A percentile compares a stretch with the other conserved stretches of the same genome.
Conservation (phyloP, 2,888 invertebrate species). For the Metalampra italica region DNA sequence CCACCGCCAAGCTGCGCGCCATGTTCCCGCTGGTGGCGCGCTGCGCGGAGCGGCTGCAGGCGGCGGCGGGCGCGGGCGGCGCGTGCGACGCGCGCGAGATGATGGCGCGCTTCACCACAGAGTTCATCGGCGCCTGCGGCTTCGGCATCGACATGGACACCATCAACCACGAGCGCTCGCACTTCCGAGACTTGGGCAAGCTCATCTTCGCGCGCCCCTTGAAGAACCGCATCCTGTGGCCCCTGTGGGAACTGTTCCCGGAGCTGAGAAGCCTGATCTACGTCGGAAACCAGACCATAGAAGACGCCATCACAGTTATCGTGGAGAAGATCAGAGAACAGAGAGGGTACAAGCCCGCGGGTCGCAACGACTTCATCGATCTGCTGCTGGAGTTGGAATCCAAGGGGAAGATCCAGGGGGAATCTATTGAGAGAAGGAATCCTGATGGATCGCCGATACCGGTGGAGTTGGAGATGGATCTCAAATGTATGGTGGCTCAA, state of each 20-base stretch:
- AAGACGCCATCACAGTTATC: constrained; percentile 16
- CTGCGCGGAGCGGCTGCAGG: constrained; percentile 27
- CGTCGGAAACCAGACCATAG: constrained; percentile 20
- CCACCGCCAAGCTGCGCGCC: constrained; percentile 30
- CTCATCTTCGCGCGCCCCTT: constrained; percentile 21
- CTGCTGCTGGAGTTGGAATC: constrained; percentile 28
- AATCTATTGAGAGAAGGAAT: constrained; percentile 29
- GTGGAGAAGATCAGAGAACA: constrained; percentile 23
- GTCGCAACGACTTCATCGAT: constrained; percentile 35
- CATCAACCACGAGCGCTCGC: constrained; percentile 30
- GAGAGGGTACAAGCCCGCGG: constrained; percentile 26
- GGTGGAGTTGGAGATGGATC: constrained; percentile 27
- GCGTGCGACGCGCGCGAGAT: constrained; percentile 30
- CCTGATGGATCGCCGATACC: constrained; percentile 24
- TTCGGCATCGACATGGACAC: constrained; percentile 37
- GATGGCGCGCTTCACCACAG: constrained; percentile 39
- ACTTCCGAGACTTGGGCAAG: constrained; percentile 29
- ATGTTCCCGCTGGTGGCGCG: constrained; percentile 37
- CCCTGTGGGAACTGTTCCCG: constrained; percentile 26
- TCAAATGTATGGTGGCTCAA: constrained; percentile 10
- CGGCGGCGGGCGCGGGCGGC: background rate
- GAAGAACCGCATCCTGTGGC: constrained; percentile 21
- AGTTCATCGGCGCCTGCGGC: constrained; percentile 40
- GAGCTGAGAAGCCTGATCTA: constrained; percentile 21
- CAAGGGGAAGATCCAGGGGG: constrained; percentile 30